Base-by-base conservation (phyloP, 2,888 invertebrate species). In the Harpalus rufipes region DNA sequence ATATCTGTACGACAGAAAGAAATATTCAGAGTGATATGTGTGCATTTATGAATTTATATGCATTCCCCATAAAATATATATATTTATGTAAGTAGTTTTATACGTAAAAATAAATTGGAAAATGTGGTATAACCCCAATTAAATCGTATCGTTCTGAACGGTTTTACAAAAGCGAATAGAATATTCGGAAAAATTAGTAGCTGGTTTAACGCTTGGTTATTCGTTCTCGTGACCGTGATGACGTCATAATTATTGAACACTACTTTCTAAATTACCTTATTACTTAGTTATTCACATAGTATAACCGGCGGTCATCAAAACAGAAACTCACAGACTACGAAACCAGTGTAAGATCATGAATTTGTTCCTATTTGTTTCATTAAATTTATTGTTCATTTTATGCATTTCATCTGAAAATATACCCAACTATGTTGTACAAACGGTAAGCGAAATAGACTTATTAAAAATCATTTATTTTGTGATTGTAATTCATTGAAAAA, bases 191-290 rank as follows among this genome's bases (percentile, higher is more conserved):
- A 32, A 32, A 32, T 32, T 32, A 32, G 32, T 32, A 32, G 32
- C 1, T 32, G 32, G 32, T 32, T 32, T 32, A n/a, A n/a, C n/a
- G 7, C 59, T 59, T 6, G 58, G 3, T 16, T 59, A 18, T 0
- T 7, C 2, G 59, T 10, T 59, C n/a, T n/a, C n/a, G 7, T 14
- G 59, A 16, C 59, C 59, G 14, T 59, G 59, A 14, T 7, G 32
- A 32, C 32, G 32, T 32, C 32, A 51, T 12, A 51, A 21, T 3
- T 59, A 14, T 16, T 59, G 59, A 59, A 59, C 7, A 7, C 4
- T 59, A 59, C 59, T 59, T 59, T 59, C 59, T 59, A 14, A 58
- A 16, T 58, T 59, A 16, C 7, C 32, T 59, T 14, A n/a, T n/a
- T n/a, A n/a, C n/a, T n/a, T n/a, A n/a, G 16, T 14, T n/a, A 10